Percentiles rank a stretch among this genome's conserved stretches.
Evolutionary conservation across 2,113 vertebrate species (phyloP).

Genomic region (Sylvilagus bachmani): DNA sequence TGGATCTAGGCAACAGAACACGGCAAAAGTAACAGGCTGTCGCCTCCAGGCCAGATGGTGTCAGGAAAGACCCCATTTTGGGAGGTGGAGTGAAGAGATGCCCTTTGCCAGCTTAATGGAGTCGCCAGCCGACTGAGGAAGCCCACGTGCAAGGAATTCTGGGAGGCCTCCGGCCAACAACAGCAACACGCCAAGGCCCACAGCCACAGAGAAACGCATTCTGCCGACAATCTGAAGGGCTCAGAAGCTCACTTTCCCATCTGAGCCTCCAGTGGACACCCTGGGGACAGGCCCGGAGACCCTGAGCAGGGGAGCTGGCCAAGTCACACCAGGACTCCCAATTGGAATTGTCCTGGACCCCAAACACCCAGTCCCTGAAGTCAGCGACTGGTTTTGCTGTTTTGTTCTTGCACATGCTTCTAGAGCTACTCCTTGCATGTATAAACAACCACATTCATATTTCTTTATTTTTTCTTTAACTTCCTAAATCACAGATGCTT

Average conservation of each 20-base stretch:
- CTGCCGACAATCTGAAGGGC: neutral
- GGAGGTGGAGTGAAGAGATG: neutral
- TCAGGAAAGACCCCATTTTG: too few relatives aligned
- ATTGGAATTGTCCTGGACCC: neutral
- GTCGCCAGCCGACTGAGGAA: neutral
- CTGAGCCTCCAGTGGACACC: neutral
- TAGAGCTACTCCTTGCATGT: neutral
- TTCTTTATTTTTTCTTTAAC: constrained; percentile 13
- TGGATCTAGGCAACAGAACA: neutral
- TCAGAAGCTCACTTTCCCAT: neutral
- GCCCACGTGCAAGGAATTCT: neutral
- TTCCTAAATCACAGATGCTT: neutral
- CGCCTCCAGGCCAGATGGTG: neutral
- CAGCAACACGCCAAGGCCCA: neutral
- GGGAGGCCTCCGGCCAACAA: neutral
- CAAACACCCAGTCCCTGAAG: neutral
- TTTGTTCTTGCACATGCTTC: neutral
- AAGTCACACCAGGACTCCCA: neutral
- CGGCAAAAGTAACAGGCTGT: neutral
- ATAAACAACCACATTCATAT: neutral
- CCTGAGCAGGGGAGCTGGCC: neutral
- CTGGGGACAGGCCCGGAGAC: neutral
- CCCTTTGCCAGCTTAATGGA: neutral
- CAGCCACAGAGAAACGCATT: neutral
- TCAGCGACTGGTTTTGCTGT: neutral